Conservation (phyloP, 2,888 invertebrate genomes). For the Cylloceria caligata region DNA sequence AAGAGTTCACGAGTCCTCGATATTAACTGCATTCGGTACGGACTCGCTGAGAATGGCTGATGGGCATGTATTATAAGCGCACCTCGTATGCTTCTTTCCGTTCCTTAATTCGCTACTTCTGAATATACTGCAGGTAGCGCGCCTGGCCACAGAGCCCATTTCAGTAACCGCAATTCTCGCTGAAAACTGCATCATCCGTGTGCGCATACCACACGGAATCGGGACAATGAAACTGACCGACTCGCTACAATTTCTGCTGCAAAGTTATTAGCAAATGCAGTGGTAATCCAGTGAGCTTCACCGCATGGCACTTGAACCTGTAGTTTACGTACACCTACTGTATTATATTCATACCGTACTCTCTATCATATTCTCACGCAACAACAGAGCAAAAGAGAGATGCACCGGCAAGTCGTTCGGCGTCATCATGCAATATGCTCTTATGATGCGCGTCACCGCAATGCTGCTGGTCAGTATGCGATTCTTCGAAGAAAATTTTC, state of each 20-base stretch:
- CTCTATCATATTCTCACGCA: constrained; percentile 17
- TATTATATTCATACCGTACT: constrained; percentile 38
- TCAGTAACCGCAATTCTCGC: constrained; percentile 81
- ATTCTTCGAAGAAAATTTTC: constrained; percentile 75
- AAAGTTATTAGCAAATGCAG: not conserved
- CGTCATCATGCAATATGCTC: constrained; percentile 50
- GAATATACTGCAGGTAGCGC: constrained; percentile 62
- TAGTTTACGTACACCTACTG: constrained; percentile 8
- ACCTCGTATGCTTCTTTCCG: constrained; percentile 12
- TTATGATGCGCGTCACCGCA: constrained; percentile 34
- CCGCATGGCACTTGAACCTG: not conserved
- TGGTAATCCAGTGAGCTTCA: constrained; percentile 18
- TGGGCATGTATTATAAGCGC: constrained; percentile 70
- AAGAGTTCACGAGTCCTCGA: constrained; percentile 71
- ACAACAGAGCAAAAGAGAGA: constrained; percentile 33
- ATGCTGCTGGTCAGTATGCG: constrained; percentile 11
- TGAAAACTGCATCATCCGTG: constrained; percentile 73
- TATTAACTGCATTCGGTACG: constrained; percentile 74
- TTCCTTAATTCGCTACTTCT: constrained; percentile 40
- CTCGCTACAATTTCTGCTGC: constrained; percentile 4
- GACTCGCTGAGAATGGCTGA: constrained; percentile 68
- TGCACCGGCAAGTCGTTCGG: constrained; percentile 37
- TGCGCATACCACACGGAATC: constrained; percentile 33
- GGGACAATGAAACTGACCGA: constrained; percentile 32
- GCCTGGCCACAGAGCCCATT: constrained; percentile 81